phyloP scores from a whole-genome alignment of 2,797 vertebrate species.

The Pantherophis alleghaniensis region DNA sequence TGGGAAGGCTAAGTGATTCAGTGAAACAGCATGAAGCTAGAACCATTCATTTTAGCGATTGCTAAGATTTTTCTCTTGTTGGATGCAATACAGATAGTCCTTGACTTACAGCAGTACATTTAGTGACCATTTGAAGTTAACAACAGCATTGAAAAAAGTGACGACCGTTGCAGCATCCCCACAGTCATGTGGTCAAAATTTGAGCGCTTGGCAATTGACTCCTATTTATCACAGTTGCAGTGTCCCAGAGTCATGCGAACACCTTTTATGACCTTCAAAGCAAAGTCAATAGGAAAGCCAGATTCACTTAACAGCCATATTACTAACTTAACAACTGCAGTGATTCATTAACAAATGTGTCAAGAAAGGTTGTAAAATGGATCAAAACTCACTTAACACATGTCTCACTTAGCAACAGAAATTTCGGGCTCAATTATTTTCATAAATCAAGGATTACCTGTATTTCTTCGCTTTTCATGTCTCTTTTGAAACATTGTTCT shows the following conservation, averaged over 20 bases:
- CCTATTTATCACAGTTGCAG: neutral
- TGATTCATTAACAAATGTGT: neutral
- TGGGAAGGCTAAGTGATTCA: slow-evolving; percentile 7
- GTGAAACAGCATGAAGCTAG: slow-evolving; percentile 13
- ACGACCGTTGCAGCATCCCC: neutral
- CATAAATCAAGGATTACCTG: neutral
- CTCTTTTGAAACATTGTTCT: neutral
- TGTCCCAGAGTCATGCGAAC: neutral
- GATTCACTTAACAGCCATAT: neutral
- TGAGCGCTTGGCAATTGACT: neutral
- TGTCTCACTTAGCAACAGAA: neutral
- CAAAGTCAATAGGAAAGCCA: neutral
- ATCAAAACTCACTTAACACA: neutral
- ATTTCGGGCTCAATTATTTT: neutral
- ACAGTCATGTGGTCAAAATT: neutral
- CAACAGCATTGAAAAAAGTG: neutral
- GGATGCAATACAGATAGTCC: neutral
- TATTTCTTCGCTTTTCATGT: neutral
- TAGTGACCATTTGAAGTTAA: neutral
- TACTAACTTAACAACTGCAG: neutral
- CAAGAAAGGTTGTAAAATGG: neutral
- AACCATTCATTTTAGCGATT: neutral
- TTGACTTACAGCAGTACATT: neutral
- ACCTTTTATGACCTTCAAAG: neutral
- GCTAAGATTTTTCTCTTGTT: neutral